Base-by-base conservation (phyloP, 2,113 vertebrate genomes). In the Labeo rohita region DNA sequence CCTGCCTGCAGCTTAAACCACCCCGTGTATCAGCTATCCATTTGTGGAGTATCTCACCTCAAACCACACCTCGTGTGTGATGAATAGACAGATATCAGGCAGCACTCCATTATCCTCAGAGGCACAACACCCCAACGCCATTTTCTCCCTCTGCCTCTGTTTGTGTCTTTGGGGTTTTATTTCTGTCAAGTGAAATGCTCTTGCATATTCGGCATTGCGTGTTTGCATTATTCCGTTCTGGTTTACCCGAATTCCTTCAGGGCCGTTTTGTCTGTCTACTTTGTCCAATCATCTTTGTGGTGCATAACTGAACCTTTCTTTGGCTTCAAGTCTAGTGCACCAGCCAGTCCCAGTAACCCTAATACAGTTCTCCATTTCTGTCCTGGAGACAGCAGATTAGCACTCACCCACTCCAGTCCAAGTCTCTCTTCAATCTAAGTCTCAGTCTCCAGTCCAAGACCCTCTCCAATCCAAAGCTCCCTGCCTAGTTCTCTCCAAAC, bases 31-130 rank as follows among this genome's bases (percentile, higher is more conserved):
- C 68, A n/a, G 82, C 86, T 90, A 89, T 88, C 90, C 89, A 93
- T 93, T 93, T 93, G 88, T 90, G 86, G 90, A 93, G 88, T 88
- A 92, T 92, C 90, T 92, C 88, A 88, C 89, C 84, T 86, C 84
- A 87, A 89, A 92, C 89, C 90, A 90, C 91, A 92, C 92, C 92
- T 93, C 88, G 89, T 88, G 86, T 66, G 79, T 88, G 91, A 90
- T 89, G 87, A 90, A 89, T 86, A 90, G 92, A 93, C 88, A 56
- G 89, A 90, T 89, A 92, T 87, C 80, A 87, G 88, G 91, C 72
- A 84, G 54, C 89, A 86, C 61, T 39, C 78, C 84, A 90, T 91
- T 88, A 88, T 88, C 85, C 92, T 80, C 59, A 45, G 9, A 79
- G 89, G 87, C 91, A 86, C 66, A 13, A 39, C 65, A n/a, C 47